These are phyloP conservation scores for Equus przewalskii DNA, from an alignment of 2,113 vertebrate species.

Conservation along the genomic window DNA sequence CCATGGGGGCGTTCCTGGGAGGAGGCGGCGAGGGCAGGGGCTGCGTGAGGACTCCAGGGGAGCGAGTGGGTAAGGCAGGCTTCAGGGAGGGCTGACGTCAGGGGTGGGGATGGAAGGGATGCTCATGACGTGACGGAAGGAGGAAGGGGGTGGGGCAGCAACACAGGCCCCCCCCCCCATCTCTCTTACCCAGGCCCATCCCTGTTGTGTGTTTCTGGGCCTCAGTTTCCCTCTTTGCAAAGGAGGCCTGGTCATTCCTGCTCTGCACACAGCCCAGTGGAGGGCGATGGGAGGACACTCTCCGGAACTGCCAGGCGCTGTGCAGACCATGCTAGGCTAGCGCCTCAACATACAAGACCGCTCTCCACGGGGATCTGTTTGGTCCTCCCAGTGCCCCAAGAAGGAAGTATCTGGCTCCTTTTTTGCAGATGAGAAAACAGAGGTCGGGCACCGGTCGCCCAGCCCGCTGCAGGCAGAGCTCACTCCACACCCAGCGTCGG, in stretches of 20 bases:
- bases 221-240: background rate
- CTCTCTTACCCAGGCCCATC: background rate
- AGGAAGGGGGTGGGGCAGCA: background rate
- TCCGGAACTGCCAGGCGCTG: fast-evolving
- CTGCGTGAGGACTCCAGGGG: fast-evolving
- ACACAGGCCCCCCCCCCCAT: fast-evolving
- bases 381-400: fast-evolving
- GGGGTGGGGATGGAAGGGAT: background rate
- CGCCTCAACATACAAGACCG: fast-evolving
- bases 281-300: fast-evolving
- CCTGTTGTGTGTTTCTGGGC: background rate
- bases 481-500: fast-evolving
- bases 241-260: background rate
- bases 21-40: background rate
- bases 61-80: fast-evolving
- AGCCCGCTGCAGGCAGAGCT: background rate
- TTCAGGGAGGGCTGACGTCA: fast-evolving
- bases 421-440: background rate
- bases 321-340: fast-evolving
- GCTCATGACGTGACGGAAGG: fast-evolving
- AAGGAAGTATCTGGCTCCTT: fast-evolving
- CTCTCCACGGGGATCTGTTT: fast-evolving
- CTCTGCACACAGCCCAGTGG: fast-evolving
- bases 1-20: background rate
- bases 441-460: background rate